phyloP scores from a whole-genome alignment of 2,888 invertebrate species.

The Xiphydria camelus region DNA sequence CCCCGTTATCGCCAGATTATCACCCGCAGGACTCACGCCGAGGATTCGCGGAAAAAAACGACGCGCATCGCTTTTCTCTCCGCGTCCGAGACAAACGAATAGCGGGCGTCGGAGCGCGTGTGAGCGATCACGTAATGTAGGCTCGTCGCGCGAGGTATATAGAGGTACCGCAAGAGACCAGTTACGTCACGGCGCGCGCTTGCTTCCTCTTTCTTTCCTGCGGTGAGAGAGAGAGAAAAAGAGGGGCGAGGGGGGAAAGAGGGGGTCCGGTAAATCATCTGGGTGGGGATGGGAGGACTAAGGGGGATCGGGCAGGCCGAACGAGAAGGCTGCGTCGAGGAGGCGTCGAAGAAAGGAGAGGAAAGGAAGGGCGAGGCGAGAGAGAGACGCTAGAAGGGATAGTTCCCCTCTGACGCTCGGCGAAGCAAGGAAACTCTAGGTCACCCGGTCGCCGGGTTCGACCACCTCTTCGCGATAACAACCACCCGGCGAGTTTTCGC shows the following conservation, averaged over 20 bases:
- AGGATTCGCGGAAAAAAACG: too few species aligned
- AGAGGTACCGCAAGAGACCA: constrained; percentile 54
- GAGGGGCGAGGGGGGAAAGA: constrained; percentile 5
- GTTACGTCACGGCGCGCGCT: constrained; percentile 48
- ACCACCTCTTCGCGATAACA: constrained; percentile 25
- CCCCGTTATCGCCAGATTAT: too few species aligned
- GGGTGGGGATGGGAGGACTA: constrained; percentile 4
- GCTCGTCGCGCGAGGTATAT: constrained; percentile 54
- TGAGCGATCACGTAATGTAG: constrained; percentile 54
- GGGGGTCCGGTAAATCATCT: constrained; percentile 5
- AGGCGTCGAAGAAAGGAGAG: neutral
- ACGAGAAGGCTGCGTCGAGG: constrained; percentile 1
- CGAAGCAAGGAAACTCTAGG: constrained; percentile 35
- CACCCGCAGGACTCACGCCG: too few species aligned
- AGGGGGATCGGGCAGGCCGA: constrained; percentile 2
- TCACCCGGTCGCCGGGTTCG: constrained; percentile 39
- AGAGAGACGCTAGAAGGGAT: constrained; percentile 11
- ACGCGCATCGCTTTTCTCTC: too few species aligned
- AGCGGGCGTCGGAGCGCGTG: constrained; percentile 10
- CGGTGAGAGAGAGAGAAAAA: constrained; percentile 2
- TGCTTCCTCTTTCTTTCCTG: constrained; percentile 27
- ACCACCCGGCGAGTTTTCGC: too few species aligned
- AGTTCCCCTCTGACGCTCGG: constrained; percentile 17
- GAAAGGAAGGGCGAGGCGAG: constrained; percentile 7
- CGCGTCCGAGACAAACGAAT: neutral